These are phyloP conservation scores for Strix aluco DNA, from an alignment of 2,113 vertebrate species.

Conservation along the genomic window DNA sequence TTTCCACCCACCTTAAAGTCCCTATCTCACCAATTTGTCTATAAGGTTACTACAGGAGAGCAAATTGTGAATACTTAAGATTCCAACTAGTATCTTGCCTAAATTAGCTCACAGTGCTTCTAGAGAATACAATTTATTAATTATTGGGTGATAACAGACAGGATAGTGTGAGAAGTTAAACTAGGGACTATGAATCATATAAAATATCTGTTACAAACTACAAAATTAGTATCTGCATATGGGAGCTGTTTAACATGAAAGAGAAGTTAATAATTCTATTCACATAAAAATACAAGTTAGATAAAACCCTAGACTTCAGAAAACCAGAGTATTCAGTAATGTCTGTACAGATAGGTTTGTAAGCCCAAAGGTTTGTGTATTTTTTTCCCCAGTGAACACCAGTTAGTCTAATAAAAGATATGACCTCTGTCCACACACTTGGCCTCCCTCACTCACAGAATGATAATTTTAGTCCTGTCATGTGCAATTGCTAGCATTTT, in stretches of 20 bases:
- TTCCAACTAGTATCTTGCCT: not conserved
- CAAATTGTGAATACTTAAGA: not conserved
- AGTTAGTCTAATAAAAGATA: not conserved
- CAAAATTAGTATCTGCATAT: not conserved
- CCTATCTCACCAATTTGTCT: not conserved
- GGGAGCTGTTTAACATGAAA: not conserved
- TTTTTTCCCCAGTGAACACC: not conserved
- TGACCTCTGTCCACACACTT: not conserved
- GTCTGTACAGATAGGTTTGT: not conserved
- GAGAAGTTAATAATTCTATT: not conserved
- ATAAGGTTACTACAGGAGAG: not conserved
- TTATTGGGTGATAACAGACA: not conserved
- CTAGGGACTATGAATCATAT: not conserved
- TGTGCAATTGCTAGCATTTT: not conserved
- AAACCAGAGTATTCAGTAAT: not conserved
- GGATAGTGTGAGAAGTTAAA: not conserved
- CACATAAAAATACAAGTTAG: not conserved
- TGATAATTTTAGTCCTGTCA: not conserved
- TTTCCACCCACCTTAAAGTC: not conserved
- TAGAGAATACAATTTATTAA: not conserved
- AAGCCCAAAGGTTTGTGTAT: not conserved
- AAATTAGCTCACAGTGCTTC: not conserved
- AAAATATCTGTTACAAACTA: not conserved
- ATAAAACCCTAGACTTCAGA: not conserved
- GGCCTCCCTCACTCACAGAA: not conserved